phyloP scores from a whole-genome alignment of 2,888 invertebrate genomes.

The Phymatocera aterrima region DNA sequence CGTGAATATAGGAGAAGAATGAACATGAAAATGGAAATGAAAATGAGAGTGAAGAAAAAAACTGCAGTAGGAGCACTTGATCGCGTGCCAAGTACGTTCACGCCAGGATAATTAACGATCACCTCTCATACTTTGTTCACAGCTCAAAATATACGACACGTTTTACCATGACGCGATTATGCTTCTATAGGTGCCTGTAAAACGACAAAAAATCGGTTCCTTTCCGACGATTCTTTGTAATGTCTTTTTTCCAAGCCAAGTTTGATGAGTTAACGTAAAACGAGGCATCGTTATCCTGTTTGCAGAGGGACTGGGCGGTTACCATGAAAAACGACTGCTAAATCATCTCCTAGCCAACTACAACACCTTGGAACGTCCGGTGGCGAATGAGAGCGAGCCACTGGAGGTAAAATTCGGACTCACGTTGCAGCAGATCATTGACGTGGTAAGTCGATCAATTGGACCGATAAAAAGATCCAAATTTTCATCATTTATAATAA shows the following conservation, averaged over 20 bases:
- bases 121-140: not conserved
- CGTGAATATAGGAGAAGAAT: not conserved
- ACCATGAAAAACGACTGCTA: slow-evolving; percentile 91
- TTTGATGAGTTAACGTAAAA: not conserved
- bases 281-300: slow-evolving; percentile 55
- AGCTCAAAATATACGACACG: too few relatives aligned
- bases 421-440: slow-evolving; percentile 94
- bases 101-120: not conserved
- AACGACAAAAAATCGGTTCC: not conserved
- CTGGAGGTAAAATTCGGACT: slow-evolving; percentile 94
- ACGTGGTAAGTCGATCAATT: slow-evolving; percentile 88
- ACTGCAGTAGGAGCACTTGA: not conserved
- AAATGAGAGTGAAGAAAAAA: not conserved
- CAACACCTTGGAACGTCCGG: slow-evolving; percentile 93
- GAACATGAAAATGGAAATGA: not conserved
- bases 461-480: not conserved
- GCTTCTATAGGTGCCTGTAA: not conserved
- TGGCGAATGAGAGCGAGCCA: slow-evolving; percentile 93
- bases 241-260: slow-evolving; percentile 33
- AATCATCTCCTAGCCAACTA: slow-evolving; percentile 89
- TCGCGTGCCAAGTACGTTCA: not conserved
- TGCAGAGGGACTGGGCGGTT: slow-evolving; percentile 92
- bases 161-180: not conserved
- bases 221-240: not conserved
- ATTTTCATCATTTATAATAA: too few relatives aligned